Evolutionary conservation across 2,888 invertebrate genomes (phyloP).

Genomic region (Lacanobia oleracea): DNA sequence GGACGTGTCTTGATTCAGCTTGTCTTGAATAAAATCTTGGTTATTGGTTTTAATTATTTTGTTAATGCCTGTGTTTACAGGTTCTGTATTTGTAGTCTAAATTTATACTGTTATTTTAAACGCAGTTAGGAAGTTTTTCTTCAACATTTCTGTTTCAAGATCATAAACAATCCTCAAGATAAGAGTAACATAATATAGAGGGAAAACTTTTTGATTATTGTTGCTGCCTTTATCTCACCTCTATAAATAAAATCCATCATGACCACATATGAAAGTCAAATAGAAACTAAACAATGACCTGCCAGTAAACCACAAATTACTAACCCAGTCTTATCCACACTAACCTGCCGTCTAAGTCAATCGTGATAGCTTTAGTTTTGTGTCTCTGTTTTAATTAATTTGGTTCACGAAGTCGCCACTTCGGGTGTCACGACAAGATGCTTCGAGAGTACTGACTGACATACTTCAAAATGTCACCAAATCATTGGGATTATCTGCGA

Average conservation of each 20-base stretch:
- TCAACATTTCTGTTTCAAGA: neutral
- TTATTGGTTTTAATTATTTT: constrained; percentile 59
- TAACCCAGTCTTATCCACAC: constrained; percentile 76
- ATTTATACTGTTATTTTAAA: neutral
- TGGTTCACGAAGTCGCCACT: constrained; percentile 90
- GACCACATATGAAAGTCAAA: neutral
- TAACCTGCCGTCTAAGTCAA: constrained; percentile 78
- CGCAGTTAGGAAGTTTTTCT: neutral
- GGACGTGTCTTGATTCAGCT: constrained; percentile 73
- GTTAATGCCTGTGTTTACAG: constrained; percentile 33
- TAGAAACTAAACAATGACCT: neutral
- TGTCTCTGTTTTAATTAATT: constrained; percentile 90
- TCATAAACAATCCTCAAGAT: neutral
- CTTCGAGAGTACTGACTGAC: constrained; percentile 85
- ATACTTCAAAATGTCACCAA: constrained; percentile 90
- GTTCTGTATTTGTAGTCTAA: neutral
- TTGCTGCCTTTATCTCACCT: neutral
- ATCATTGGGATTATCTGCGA: constrained; percentile 81
- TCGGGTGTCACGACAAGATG: constrained; percentile 87
- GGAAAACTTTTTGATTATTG: neutral
- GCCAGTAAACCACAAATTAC: constrained; percentile 32
- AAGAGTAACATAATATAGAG: neutral
- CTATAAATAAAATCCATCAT: neutral
- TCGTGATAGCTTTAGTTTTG: constrained; percentile 89
- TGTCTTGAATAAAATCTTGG: constrained; percentile 51